A percentile compares a stretch with the other conserved stretches of the same genome.
These are phyloP conservation scores for Halichoeres trimaculatus DNA, from an alignment of 2,113 vertebrate genomes.

Conservation along the genomic window DNA sequence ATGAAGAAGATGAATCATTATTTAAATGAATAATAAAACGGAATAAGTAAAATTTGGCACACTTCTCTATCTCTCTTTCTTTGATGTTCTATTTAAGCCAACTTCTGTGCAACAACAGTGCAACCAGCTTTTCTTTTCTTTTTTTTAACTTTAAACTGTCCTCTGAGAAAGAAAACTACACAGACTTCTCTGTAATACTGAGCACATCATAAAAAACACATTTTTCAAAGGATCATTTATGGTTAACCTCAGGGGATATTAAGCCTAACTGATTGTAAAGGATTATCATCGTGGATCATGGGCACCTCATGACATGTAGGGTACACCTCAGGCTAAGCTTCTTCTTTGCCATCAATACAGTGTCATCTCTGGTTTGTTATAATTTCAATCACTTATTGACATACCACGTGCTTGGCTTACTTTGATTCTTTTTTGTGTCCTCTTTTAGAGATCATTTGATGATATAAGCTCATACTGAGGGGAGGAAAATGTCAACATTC, in stretches of 20 bases:
- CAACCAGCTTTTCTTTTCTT: constrained; percentile 7
- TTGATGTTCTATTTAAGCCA: constrained; percentile 2
- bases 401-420: constrained; percentile 11
- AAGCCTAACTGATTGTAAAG: not conserved
- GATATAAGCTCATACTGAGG: not conserved
- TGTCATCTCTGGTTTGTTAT: constrained; percentile 21
- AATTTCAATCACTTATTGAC: constrained; percentile 6
- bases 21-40: not conserved
- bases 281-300: constrained; percentile 10
- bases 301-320: not conserved
- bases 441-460: not conserved
- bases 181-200: not conserved
- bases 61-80: not conserved
- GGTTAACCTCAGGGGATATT: not conserved
- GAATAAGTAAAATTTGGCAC: too few species aligned
- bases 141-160: constrained; percentile 22
- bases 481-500: too few species aligned
- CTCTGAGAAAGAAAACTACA: constrained; percentile 9
- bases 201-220: not conserved
- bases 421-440: not conserved
- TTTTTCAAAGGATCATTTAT: constrained; percentile 11
- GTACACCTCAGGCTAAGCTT: not conserved
- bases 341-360: constrained; percentile 7
- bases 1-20: constrained; percentile 1
- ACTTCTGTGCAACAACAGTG: too few species aligned